These are phyloP conservation scores for Pandion haliaetus DNA, from an alignment of 2,113 vertebrate genomes.

Conservation along the genomic window DNA sequence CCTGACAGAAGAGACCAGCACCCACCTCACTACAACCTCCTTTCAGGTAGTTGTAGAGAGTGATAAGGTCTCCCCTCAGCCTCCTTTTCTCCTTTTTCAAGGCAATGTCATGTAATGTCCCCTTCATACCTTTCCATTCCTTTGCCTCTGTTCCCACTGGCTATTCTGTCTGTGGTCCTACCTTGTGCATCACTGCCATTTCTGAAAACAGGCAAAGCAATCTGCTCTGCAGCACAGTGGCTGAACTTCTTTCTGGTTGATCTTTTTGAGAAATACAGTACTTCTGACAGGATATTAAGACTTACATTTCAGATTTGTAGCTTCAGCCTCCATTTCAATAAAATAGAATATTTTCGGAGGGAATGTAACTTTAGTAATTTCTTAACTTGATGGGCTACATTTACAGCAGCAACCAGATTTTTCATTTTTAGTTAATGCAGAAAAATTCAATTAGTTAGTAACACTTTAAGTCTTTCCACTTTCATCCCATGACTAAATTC, in stretches of 20 bases:
- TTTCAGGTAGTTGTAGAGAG: too few species aligned
- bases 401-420: neutral
- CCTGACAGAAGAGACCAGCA: too few species aligned
- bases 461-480: neutral
- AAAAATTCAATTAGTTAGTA: conserved; percentile 22
- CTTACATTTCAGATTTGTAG: neutral
- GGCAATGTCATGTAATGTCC: neutral
- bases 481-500: neutral
- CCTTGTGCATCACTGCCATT: neutral
- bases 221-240: neutral
- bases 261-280: neutral
- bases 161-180: neutral
- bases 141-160: neutral
- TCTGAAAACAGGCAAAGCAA: neutral
- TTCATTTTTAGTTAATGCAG: neutral
- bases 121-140: neutral
- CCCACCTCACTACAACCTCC: too few species aligned
- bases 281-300: neutral
- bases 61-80: too few species aligned
- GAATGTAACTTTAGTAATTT: neutral
- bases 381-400: neutral
- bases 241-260: neutral
- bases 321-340: neutral
- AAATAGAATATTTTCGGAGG: neutral
- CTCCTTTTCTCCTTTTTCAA: too few species aligned